Evolutionary conservation across 2,797 vertebrate species (phyloP), one percentile per base, ranked within the genome.

Genomic region (Margarornis squamiger): DNA sequence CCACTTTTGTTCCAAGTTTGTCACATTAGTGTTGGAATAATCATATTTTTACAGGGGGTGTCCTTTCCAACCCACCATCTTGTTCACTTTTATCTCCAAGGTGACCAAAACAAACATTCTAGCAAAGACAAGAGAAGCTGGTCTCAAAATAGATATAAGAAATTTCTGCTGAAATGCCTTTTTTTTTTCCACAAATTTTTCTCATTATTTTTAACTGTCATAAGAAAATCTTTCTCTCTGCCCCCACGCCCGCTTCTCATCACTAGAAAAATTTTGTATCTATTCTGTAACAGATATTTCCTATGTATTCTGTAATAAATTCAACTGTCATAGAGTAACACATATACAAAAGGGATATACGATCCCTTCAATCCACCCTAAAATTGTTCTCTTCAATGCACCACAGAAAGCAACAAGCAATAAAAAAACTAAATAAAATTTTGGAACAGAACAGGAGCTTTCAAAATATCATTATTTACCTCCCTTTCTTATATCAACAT

Each of bases 201-300:
- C 58, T 72, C 29, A 58, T 82, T 87, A 68, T 87, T 94, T 93
- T 86, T 58, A 92, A 90, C 59, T 81, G 66, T 49, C 41, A 70
- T 36, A 73, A 59, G 55, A 73, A 92, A 91, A 94, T 61, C 45
- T 67, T 48, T 43, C 67, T 88, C 79, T 90, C 12, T 67, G 46
- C 62, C 63, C 48, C 84, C 55, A 86, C 83, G 94, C 92, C 86
- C 58, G 93, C 70, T 90, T 92, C 66, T 81, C 39, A 48, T 77
- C 73, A 70, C 46, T 46, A 67, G 59, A 93, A 92, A 88, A 87
- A 74, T 54, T 82, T 81, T 67, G 65, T 49, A 92, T 62, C 52
- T 36, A n/a, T 82, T 92, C 80, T 76, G 24, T 59, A 92, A 76
- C 61, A 67, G 92, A 92, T 92, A 74, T 54, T 82, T 78, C 70